Percentiles rank a stretch among this genome's conserved stretches.
Conservation (phyloP, 2,113 vertebrate genomes). For the Mionectes macconnelli region DNA sequence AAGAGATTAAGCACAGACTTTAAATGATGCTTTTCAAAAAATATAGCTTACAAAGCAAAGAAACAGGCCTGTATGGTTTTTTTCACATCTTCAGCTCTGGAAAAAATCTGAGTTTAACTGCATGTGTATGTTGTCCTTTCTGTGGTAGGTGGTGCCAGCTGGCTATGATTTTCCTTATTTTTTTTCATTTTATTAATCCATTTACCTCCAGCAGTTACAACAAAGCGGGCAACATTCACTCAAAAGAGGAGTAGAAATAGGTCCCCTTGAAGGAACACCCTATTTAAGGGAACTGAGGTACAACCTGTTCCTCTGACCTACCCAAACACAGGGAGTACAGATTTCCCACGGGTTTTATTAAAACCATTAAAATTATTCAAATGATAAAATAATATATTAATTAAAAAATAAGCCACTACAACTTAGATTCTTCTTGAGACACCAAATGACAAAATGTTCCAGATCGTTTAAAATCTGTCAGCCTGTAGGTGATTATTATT, state of each 20-base stretch:
- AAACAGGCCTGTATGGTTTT: neutral
- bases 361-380: neutral
- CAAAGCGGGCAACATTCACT: accelerated
- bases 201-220: neutral
- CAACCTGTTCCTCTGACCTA: neutral
- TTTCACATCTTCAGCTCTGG: neutral
- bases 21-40: neutral
- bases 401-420: neutral
- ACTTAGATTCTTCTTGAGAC: neutral
- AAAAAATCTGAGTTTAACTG: neutral
- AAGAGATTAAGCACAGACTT: neutral
- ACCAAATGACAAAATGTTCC: neutral
- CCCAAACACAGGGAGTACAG: neutral
- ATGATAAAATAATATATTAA: neutral
- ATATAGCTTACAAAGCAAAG: neutral
- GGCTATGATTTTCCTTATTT: neutral
- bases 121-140: neutral
- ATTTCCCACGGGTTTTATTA: neutral
- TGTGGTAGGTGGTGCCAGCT: neutral
- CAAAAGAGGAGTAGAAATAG: neutral
- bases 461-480: neutral
- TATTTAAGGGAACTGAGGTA: neutral
- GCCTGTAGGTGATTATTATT: neutral
- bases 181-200: neutral
- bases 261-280: neutral